These are phyloP conservation scores for Philereme vetulata DNA, from an alignment of 2,888 invertebrate species.

Conservation along the genomic window DNA sequence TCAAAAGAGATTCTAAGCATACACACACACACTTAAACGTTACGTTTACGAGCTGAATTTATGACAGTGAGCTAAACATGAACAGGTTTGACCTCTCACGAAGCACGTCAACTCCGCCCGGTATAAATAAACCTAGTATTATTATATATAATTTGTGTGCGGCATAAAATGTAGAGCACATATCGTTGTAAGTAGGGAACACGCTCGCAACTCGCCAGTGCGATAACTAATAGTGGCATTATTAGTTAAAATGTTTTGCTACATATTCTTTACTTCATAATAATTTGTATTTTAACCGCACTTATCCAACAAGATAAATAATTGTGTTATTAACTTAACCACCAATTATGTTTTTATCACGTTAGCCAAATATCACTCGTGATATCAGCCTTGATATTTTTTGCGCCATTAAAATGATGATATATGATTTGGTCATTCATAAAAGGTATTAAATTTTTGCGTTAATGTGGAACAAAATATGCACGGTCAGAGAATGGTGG, in stretches of 20 bases:
- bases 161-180: slow-evolving; percentile 15
- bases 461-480: background rate
- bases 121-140: slow-evolving; percentile 2
- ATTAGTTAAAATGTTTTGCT: no score
- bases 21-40: background rate
- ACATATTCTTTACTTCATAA: background rate
- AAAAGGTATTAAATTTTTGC: background rate
- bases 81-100: slow-evolving; percentile 18
- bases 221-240: no score
- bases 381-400: slow-evolving; percentile 35
- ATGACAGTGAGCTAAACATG: slow-evolving; percentile 9
- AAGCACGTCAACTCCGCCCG: slow-evolving; percentile 6
- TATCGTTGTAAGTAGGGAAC: background rate
- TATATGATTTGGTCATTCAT: slow-evolving; percentile 9
- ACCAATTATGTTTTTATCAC: slow-evolving; percentile 19
- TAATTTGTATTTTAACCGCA: slow-evolving; percentile 4
- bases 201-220: no score
- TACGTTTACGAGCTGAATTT: background rate
- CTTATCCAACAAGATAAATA: slow-evolving; percentile 8
- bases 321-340: slow-evolving; percentile 3
- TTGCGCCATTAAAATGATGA: slow-evolving; percentile 31
- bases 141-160: slow-evolving; percentile 4
- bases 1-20: no score
- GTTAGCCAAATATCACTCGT: slow-evolving; percentile 30
- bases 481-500: no score